These are phyloP conservation scores for Ptyas mucosa DNA, from an alignment of 2,113 vertebrate genomes.

Conservation along the genomic window DNA sequence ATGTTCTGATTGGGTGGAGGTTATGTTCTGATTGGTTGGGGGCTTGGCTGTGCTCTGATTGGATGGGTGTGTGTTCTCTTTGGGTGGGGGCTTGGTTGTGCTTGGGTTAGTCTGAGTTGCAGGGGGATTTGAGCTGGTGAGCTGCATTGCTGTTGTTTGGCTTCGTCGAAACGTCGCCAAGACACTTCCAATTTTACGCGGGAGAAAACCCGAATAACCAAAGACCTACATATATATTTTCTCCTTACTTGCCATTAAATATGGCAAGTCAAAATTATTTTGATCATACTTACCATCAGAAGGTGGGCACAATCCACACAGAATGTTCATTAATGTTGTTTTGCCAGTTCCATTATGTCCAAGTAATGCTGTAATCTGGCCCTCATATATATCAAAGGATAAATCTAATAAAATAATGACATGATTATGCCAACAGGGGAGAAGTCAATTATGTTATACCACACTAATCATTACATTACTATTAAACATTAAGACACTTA, in stretches of 20 bases:
- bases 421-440: neutral
- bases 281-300: conserved; percentile 71
- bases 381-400: conserved; percentile 95
- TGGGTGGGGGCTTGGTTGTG: no score
- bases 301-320: conserved; percentile 89
- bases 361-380: conserved; percentile 93
- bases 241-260: neutral
- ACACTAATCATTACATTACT: neutral
- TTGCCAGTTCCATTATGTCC: conserved; percentile 96
- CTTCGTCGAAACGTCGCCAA: no score
- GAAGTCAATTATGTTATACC: accelerated
- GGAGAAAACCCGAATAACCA: no score
- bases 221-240: no score
- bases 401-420: conserved; percentile 70
- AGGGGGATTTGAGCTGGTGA: no score
- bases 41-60: no score
- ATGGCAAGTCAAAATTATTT: neutral
- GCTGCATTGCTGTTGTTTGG: no score
- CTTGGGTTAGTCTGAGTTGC: no score
- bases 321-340: conserved; percentile 93
- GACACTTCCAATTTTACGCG: no score
- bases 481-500: neutral
- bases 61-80: no score
- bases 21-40: no score
- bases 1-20: no score